Conservation (phyloP, 2,113 vertebrate species). For the Eidolon helvum region DNA sequence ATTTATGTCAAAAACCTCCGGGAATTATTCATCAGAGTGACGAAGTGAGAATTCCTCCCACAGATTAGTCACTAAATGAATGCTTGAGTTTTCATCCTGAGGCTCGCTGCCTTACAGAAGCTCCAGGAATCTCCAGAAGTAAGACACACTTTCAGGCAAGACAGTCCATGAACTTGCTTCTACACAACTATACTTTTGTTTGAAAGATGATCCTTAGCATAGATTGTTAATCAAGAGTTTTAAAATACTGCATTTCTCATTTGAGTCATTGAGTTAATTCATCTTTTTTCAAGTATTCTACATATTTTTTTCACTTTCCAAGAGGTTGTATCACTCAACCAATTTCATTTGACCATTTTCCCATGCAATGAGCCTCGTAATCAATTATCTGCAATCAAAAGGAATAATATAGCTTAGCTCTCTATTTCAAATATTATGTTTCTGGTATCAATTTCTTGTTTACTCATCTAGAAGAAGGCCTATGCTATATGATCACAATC, state of each 20-base stretch:
- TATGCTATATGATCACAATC: background rate
- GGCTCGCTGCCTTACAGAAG: accelerated
- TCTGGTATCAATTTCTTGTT: background rate
- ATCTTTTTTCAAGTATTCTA: background rate
- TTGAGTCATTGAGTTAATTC: background rate
- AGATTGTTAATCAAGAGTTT: background rate
- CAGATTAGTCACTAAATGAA: too few relatives aligned
- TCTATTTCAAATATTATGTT: background rate
- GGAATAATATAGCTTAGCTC: background rate
- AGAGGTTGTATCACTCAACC: too few relatives aligned
- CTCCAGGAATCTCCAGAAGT: accelerated
- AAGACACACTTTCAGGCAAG: background rate
- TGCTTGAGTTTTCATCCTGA: accelerated
- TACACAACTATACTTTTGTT: accelerated
- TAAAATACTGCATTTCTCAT: background rate
- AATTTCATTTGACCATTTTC: background rate
- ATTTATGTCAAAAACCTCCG: background rate
- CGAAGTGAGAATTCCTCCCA: background rate
- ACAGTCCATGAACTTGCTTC: too few relatives aligned
- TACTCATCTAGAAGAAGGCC: background rate
- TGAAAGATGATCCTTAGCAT: background rate
- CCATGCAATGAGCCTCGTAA: background rate
- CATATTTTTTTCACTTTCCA: too few relatives aligned
- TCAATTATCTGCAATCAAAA: background rate
- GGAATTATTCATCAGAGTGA: background rate